Conservation (phyloP, 2,888 invertebrate species). For the Zele albiditarsus region DNA sequence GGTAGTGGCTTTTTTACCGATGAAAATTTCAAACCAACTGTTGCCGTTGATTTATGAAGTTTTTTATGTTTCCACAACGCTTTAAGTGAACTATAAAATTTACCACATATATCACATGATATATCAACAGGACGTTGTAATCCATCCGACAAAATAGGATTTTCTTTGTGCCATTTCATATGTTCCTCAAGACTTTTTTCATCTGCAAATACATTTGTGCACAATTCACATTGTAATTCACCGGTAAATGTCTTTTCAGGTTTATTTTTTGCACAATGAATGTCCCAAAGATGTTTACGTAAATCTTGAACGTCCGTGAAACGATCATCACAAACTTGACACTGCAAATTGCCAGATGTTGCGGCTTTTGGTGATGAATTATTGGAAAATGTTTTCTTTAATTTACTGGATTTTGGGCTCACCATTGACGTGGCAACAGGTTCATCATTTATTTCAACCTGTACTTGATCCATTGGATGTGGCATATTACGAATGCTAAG, state of each 20-base stretch:
- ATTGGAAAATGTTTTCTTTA: slow-evolving; percentile 65
- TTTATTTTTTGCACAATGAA: slow-evolving; percentile 74
- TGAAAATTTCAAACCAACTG: slow-evolving; percentile 51
- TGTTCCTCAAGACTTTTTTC: slow-evolving; percentile 72
- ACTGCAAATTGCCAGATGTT: slow-evolving; percentile 70
- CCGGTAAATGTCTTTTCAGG: slow-evolving; percentile 61
- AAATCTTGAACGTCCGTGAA: slow-evolving; percentile 76
- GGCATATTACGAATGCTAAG: slow-evolving; percentile 48
- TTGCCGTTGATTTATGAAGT: slow-evolving; percentile 66
- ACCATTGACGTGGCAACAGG: slow-evolving; percentile 9
- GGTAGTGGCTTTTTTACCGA: slow-evolving; percentile 34
- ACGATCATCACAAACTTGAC: slow-evolving; percentile 77
- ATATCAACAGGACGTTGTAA: slow-evolving; percentile 59
- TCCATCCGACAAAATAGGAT: slow-evolving; percentile 61
- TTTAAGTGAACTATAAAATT: slow-evolving; percentile 77
- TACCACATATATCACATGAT: slow-evolving; percentile 80
- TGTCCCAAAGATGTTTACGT: slow-evolving; percentile 77
- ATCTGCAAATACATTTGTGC: slow-evolving; percentile 74
- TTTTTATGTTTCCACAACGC: slow-evolving; percentile 77
- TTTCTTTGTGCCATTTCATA: slow-evolving; percentile 73
- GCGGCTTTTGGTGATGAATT: slow-evolving; percentile 45
- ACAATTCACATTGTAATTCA: slow-evolving; percentile 71
- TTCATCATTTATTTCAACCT: slow-evolving; percentile 38
- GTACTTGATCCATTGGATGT: slow-evolving; percentile 37
- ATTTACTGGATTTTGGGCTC: slow-evolving; percentile 60